Conservation (phyloP, 2,113 vertebrate genomes). For the Boleophthalmus pectinirostris region DNA sequence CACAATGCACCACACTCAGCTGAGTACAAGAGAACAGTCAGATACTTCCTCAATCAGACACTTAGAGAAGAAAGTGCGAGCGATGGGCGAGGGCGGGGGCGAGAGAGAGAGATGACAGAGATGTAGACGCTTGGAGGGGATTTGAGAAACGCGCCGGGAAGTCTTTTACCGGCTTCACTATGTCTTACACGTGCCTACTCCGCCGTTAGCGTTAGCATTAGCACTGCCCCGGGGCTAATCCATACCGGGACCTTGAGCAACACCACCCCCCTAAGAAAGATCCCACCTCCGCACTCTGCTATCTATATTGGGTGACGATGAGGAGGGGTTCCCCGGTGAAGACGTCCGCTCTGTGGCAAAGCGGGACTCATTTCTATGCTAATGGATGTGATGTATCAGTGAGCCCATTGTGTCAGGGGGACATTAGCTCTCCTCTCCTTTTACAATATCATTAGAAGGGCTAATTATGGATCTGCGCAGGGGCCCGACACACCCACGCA, state of each 20-base stretch:
- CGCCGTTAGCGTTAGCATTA: slow-evolving; percentile 67
- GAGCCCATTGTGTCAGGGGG: slow-evolving; percentile 75
- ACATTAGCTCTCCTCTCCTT: slow-evolving; percentile 58
- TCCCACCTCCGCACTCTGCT: background rate
- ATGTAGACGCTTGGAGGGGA: slow-evolving; percentile 58
- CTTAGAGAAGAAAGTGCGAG: slow-evolving; percentile 19
- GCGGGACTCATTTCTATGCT: slow-evolving; percentile 68
- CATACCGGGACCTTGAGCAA: slow-evolving; percentile 47
- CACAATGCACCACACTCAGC: background rate
- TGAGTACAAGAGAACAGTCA: slow-evolving; percentile 29
- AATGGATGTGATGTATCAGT: slow-evolving; percentile 69
- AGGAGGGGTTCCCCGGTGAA: slow-evolving; percentile 43
- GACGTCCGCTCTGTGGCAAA: slow-evolving; percentile 34
- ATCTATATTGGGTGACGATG: slow-evolving; percentile 12
- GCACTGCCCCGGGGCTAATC: slow-evolving; percentile 64
- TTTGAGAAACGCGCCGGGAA: slow-evolving; percentile 53
- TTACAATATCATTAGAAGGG: slow-evolving; percentile 66
- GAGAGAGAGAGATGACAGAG: slow-evolving; percentile 36
- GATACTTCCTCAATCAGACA: slow-evolving; percentile 41
- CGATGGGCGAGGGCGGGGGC: slow-evolving; percentile 15
- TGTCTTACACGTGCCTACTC: slow-evolving; percentile 60
- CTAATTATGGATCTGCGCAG: slow-evolving; percentile 64
- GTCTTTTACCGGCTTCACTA: slow-evolving; percentile 51
- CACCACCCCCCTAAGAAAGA: slow-evolving; percentile 37
- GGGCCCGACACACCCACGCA: slow-evolving; percentile 19